Base-by-base conservation (phyloP, 1,140 invertebrate species). In the Dreissena polymorpha region DNA sequence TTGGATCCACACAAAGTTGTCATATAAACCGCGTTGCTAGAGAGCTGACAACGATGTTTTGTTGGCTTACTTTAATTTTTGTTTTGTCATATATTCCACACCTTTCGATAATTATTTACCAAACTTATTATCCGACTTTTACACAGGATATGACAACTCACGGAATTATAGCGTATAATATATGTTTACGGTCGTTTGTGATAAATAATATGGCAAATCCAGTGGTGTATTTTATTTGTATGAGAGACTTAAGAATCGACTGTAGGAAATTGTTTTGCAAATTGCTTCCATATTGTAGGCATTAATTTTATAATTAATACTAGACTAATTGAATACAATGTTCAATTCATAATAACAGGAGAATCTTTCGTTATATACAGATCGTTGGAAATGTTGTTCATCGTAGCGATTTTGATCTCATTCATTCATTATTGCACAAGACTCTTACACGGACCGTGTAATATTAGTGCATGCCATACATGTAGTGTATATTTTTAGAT, bases 141-240 rank as follows among this genome's bases (percentile, higher is more conserved):
- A 25, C 87, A 53, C 79, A 76, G 29, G 60, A 77, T 10, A 50
- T 79, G 50, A 55, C 50, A 10, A 71, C 79, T 0, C 63, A 23
- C 21, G 69, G 65, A 27, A 49, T 85, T 63, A 49, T 69, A 0
- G 72, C 55, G 0, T 70, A 80, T 25, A 86, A 85, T 23, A 64
- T 89, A 53, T 81, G 85, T 16, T 68, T 89, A 5, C 70, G 88
- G 69, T 84, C 87, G 5, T 89, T 87, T 76, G 88, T 89, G 18
- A 87, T 89, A 14, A 89, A 89, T 74, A 88, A 86, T 71, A 85
- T 85, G 57, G 87, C 84, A 55, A 89, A 89, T 75, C 86, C 88
- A 12, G 84, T 89, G 23, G 84, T 89, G 16, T 89, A 89, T 65
- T 67, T 50, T 14, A 18, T 69, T 10, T 83, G 80, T 67, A 18